Conservation (phyloP, 92 coral and sea anemone species). For the Actinostola sp. region DNA sequence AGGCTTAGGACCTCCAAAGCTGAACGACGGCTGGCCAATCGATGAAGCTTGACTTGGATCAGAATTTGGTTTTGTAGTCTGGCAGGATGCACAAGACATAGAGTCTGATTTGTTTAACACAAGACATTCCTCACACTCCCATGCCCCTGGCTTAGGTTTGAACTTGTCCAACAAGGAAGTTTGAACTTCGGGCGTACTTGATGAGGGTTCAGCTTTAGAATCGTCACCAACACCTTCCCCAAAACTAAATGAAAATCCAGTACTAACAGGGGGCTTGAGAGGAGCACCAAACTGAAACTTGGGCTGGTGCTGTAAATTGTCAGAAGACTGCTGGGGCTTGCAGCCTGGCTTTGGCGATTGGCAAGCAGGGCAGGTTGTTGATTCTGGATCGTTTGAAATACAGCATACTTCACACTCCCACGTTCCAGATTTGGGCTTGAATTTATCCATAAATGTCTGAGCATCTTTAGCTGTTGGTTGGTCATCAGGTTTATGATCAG, state of each 20-base stretch:
- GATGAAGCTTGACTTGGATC: neutral
- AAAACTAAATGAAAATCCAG: conserved; percentile 13
- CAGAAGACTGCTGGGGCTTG: neutral
- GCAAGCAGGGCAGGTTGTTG: conserved; percentile 57
- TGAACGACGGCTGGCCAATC: conserved; percentile 11
- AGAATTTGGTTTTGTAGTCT: conserved; percentile 51
- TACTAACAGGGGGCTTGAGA: neutral
- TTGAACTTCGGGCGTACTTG: neutral
- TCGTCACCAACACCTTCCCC: neutral
- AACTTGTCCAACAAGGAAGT: conserved; percentile 38
- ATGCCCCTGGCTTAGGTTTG: conserved; percentile 61
- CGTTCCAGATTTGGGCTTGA: conserved; percentile 35
- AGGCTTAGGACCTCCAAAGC: conserved; percentile 12
- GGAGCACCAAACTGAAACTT: conserved; percentile 20
- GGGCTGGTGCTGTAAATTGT: conserved; percentile 1
- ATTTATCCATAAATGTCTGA: conserved; percentile 14
- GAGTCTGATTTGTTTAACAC: conserved; percentile 45
- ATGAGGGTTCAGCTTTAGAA: neutral
- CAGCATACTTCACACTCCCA: conserved; percentile 69
- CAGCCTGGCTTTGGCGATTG: conserved; percentile 59
- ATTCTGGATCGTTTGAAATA: conserved; percentile 28
- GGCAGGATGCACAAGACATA: conserved; percentile 52
- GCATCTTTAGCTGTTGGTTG: neutral
- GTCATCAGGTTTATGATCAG: neutral
- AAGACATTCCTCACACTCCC: conserved; percentile 74